Evolutionary conservation across 2,888 invertebrate species (phyloP), one percentile per base, ranked within the genome.

Genomic region (Dicyrtoma fusca): DNA sequence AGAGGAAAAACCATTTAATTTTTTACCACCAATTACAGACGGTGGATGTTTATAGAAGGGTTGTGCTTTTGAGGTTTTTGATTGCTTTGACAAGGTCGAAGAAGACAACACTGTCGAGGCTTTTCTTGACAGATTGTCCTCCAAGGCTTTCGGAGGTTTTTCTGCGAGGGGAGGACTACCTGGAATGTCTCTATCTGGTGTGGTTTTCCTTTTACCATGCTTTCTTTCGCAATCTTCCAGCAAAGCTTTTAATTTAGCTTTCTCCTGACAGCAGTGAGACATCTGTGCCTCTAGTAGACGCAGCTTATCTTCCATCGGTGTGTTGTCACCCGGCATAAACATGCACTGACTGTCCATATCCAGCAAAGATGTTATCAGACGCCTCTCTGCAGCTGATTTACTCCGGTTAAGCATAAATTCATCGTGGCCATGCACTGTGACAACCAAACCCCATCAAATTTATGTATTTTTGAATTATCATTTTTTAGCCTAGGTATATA

Each of bases 241-340:
- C 26, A 72, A 45, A 11, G 44, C 26, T 72, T 77, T 77, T 13
- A 80, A 62, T 53, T 73, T 69, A 1, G 80, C 80, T 47, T 80
- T 80, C 63, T 80, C 79, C 61, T 77, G 73, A 63, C 80, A 80
- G 68, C 80, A 79, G 47, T 79, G 75, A 6, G 78, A 77, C 14
- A 80, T 55, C 42, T 78, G 80, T 10, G 65, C 66, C 70, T 80
- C 80, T 11, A 80, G 69, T n/a, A 77, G 53, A 17, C 70, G 59
- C 17, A 79, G 49, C 51, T 80, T 80, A 44, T 80, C 79, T 23
- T 78, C 71, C 23, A 78, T 45, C 1, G 70, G 64, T 64, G 74
- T 62, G 71, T 74, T 72, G 19, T 77, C 77, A 53, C 75, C 73
- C 11, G 74, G 65, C 1, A 76, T 76, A 59, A 76, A 76, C 17